Conservation (phyloP, 2,113 vertebrate genomes). For the Trinectes maculatus region DNA sequence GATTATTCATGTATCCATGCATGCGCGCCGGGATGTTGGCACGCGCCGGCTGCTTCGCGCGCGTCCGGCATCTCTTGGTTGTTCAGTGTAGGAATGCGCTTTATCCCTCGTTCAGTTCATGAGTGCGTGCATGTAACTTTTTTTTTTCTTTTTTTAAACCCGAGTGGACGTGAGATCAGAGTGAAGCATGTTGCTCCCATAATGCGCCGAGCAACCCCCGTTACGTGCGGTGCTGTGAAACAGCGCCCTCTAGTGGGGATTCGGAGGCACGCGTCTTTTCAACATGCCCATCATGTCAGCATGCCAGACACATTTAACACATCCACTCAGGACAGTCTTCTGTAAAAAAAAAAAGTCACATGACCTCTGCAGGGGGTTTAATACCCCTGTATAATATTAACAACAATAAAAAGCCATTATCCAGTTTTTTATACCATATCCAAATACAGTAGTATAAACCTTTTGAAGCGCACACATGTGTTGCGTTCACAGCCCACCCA, state of each 20-base stretch:
- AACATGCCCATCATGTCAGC: constrained; percentile 1
- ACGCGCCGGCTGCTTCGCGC: not conserved
- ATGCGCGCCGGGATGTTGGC: constrained; percentile 4
- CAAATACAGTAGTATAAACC: not conserved
- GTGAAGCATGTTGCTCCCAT: constrained; percentile 15
- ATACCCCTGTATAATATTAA: not conserved
- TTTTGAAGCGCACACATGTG: not conserved
- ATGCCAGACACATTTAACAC: not conserved
- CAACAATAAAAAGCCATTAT: not conserved
- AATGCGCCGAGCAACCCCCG: not conserved
- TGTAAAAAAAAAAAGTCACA: too few relatives aligned
- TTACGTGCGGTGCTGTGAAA: constrained; percentile 38
- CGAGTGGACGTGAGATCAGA: too few relatives aligned
- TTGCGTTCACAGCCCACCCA: constrained; percentile 5
- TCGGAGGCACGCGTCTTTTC: not conserved
- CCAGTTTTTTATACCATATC: not conserved
- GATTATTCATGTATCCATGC: constrained; percentile 32
- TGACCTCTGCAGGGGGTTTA: not conserved
- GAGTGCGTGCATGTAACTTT: not conserved
- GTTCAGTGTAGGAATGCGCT: not conserved
- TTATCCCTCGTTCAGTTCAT: not conserved
- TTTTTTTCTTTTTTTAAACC: not conserved
- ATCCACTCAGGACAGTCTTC: too few relatives aligned
- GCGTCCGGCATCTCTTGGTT: not conserved
- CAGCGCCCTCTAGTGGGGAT: constrained; percentile 62